Conservation (phyloP, 1,140 invertebrate genomes). For the Melanaphis sacchari region DNA sequence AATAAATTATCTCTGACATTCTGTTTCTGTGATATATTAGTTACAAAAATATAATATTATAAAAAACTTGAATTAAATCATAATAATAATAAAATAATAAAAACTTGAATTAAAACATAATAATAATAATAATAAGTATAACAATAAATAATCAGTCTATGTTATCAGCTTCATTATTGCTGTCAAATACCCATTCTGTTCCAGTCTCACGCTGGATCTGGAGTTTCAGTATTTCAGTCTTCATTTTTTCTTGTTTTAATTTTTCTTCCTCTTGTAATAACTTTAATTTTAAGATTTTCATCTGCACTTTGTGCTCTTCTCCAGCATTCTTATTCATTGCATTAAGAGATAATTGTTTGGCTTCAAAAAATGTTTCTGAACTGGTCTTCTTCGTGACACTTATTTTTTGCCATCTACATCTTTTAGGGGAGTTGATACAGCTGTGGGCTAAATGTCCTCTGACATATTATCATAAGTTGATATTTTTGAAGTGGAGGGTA, state of each 20-base stretch:
- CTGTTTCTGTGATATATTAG: too few species aligned
- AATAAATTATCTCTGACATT: too few species aligned
- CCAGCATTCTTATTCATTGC: background rate
- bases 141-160: background rate
- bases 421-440: background rate
- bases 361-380: conserved; percentile 1
- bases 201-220: conserved; percentile 9
- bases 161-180: background rate
- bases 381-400: conserved; percentile 37
- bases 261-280: conserved; percentile 9
- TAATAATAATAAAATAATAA: background rate
- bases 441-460: background rate
- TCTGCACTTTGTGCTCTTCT: conserved; percentile 41
- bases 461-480: background rate
- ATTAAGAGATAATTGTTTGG: background rate
- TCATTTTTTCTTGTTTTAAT: conserved; percentile 26
- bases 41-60: too few species aligned
- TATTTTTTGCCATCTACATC: background rate
- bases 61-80: conserved; percentile 13
- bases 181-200: conserved; percentile 13
- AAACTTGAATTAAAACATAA: background rate
- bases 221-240: conserved; percentile 37
- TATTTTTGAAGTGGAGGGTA: background rate
- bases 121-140: too few species aligned
- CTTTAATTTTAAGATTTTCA: conserved; percentile 16